phyloP scores from a whole-genome alignment of 2,888 invertebrate genomes.

The Pristionchus japonicus region DNA sequence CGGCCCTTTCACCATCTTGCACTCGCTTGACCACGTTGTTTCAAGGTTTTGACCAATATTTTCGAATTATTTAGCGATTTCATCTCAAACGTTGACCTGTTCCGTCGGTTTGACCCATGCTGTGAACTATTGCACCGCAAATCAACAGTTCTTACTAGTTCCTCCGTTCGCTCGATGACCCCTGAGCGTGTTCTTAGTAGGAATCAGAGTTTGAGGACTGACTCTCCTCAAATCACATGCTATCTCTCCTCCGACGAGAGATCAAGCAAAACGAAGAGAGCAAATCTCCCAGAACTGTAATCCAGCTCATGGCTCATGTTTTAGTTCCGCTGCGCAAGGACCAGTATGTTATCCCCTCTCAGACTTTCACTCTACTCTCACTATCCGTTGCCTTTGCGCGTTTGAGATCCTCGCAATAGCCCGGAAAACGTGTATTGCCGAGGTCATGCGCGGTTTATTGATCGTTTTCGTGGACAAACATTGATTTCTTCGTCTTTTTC shows the following conservation, averaged over 20 bases:
- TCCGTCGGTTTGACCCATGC: no score
- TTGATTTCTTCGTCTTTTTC: neutral
- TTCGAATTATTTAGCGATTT: no score
- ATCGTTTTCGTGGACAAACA: neutral
- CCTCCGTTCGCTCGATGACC: no score
- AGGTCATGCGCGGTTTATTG: neutral
- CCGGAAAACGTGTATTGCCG: neutral
- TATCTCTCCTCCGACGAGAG: no score
- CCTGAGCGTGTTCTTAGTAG: no score
- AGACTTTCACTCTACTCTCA: neutral
- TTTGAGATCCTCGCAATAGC: neutral
- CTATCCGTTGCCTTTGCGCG: neutral
- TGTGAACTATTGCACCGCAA: neutral
- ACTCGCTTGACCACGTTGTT: neutral
- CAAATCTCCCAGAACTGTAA: no score
- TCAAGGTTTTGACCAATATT: neutral
- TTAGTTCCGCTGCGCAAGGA: neutral
- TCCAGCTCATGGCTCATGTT: neutral
- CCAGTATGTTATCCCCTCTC: neutral
- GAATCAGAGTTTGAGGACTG: no score
- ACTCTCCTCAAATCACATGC: no score
- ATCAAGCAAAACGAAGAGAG: no score
- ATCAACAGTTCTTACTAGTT: no score
- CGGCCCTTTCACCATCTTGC: neutral
- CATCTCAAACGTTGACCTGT: no score